A percentile compares a stretch with the other conserved stretches of the same genome.
Evolutionary conservation across 2,113 vertebrate species (phyloP).

Genomic region (Sylvietta virens): DNA sequence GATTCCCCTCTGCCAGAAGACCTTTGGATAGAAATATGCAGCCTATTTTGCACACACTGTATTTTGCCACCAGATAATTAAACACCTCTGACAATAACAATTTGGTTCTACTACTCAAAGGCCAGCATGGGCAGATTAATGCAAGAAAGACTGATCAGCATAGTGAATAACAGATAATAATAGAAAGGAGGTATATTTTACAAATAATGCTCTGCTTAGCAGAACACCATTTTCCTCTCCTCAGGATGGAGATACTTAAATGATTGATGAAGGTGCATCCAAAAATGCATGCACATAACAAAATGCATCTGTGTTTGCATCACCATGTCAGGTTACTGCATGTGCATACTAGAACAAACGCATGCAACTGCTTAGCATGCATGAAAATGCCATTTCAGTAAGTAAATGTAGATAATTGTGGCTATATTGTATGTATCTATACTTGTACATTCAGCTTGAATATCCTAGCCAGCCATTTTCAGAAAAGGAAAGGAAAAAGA

Average conservation of each 20-base stretch:
- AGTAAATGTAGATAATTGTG: conserved; percentile 38
- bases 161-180: neutral
- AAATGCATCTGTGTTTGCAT: conserved; percentile 60
- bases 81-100: conserved; percentile 23
- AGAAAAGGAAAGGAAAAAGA: conserved; percentile 57
- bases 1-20: conserved; percentile 46
- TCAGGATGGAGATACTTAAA: conserved; percentile 14
- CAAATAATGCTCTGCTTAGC: conserved; percentile 22
- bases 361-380: conserved; percentile 60
- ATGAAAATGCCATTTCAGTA: conserved; percentile 48
- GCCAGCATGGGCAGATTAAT: conserved; percentile 48
- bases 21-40: conserved; percentile 48
- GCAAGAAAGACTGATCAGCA: conserved; percentile 16
- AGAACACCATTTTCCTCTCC: conserved; percentile 5
- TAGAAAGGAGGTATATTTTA: neutral
- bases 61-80: conserved; percentile 33
- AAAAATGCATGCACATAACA: conserved; percentile 54
- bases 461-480: conserved; percentile 62
- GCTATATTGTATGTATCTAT: conserved; percentile 47
- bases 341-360: conserved; percentile 47
- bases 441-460: conserved; percentile 61
- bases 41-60: neutral
- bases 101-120: conserved; percentile 32
- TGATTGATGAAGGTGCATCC: conserved; percentile 52
- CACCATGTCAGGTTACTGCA: conserved; percentile 42